Conservation (phyloP, 92 coral and sea anemone genomes). For the Meandrina meandrites region DNA sequence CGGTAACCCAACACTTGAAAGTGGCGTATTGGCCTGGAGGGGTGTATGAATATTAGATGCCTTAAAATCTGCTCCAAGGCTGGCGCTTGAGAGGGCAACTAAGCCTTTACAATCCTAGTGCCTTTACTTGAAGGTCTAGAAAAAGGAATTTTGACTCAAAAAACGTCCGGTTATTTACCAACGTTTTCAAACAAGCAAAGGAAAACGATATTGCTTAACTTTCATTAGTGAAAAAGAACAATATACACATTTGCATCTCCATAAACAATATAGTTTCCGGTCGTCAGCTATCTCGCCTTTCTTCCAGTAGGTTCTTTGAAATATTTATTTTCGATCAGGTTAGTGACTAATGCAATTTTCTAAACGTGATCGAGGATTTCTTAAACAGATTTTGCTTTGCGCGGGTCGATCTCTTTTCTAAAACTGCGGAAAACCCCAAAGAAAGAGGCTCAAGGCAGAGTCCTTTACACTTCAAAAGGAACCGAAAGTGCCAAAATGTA, state of each 20-base stretch:
- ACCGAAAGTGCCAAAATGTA: constrained; percentile 45
- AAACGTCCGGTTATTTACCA: constrained; percentile 17
- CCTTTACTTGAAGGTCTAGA: not conserved
- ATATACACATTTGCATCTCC: constrained; percentile 67
- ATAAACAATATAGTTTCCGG: constrained; percentile 92
- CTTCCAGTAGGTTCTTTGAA: constrained; percentile 61
- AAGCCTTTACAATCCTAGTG: not conserved
- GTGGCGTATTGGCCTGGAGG: constrained; percentile 43
- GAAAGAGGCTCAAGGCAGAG: not conserved
- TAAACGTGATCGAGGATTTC: constrained; percentile 17
- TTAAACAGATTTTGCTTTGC: constrained; percentile 25
- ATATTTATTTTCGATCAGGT: constrained; percentile 24
- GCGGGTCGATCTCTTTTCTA: constrained; percentile 5
- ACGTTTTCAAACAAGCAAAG: constrained; percentile 20
- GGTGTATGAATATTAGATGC: constrained; percentile 17
- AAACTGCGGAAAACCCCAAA: not conserved
- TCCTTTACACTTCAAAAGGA: constrained; percentile 47
- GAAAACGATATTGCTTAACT: constrained; percentile 47
- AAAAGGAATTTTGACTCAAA: not conserved
- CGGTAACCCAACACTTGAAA: constrained; percentile 36
- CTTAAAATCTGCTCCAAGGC: not conserved
- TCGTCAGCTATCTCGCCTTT: constrained; percentile 56
- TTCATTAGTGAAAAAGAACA: constrained; percentile 45
- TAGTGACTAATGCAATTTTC: constrained; percentile 20
- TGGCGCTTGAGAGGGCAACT: not conserved